phyloP scores from a whole-genome alignment of 2,113 vertebrate genomes.

The Strigops habroptila region DNA sequence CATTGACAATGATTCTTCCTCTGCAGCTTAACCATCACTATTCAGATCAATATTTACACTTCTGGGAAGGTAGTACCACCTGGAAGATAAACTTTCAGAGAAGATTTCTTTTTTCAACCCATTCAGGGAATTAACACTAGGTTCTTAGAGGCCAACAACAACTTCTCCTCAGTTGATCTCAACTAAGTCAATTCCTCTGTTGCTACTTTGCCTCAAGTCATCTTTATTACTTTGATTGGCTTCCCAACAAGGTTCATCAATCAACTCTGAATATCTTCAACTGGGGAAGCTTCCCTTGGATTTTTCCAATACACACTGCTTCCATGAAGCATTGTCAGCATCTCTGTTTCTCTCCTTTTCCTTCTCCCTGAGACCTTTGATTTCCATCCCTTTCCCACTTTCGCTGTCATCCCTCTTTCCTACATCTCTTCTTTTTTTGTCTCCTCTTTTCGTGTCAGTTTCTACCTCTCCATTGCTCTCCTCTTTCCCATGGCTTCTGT shows the following conservation, averaged over 20 bases:
- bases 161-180: neutral
- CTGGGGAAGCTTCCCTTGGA: neutral
- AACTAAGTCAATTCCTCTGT: neutral
- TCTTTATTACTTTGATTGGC: neutral
- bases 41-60: neutral
- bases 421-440: neutral
- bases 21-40: neutral
- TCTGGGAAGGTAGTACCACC: neutral
- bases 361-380: neutral
- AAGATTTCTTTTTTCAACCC: neutral
- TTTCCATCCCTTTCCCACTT: neutral
- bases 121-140: fast-evolving
- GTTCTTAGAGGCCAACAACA: neutral
- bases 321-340: neutral
- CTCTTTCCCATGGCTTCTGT: neutral
- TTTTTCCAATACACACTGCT: neutral
- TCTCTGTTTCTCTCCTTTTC: neutral
- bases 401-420: neutral
- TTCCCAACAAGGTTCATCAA: neutral
- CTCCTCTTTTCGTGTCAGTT: neutral
- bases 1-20: neutral
- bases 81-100: neutral
- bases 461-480: neutral
- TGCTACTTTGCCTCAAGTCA: neutral
- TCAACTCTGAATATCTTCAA: neutral